Conservation (phyloP, 2,113 vertebrate species). For the Eira barbara region DNA sequence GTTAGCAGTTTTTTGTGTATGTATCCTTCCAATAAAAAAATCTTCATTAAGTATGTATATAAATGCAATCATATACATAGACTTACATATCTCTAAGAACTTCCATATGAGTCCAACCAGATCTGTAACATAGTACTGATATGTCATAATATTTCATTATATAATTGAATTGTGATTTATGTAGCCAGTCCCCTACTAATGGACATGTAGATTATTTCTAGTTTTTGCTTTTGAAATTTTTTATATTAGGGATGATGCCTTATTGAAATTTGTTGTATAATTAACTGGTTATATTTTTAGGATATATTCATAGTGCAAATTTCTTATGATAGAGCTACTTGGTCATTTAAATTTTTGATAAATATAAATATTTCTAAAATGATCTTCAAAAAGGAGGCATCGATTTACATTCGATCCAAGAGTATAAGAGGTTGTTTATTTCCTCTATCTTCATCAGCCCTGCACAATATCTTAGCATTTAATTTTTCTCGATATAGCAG, state of each 20-base stretch:
- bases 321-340: neutral
- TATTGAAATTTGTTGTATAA: neutral
- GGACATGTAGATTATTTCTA: neutral
- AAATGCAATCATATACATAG: neutral
- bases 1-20: neutral
- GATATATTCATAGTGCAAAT: neutral
- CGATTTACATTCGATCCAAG: neutral
- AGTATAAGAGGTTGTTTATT: neutral
- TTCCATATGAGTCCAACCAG: neutral
- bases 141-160: neutral
- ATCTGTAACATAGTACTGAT: neutral
- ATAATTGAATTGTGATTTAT: neutral
- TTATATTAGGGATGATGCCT: neutral
- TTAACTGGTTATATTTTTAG: neutral
- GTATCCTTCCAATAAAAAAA: neutral
- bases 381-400: neutral
- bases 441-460: neutral
- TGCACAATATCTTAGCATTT: neutral
- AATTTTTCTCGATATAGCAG: neutral
- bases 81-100: neutral
- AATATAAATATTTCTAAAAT: neutral
- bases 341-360: neutral
- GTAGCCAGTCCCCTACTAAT: neutral
- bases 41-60: neutral
- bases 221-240: neutral